Evolutionary conservation across 2,113 vertebrate species (phyloP), one percentile per base, ranked within the genome.

Genomic region (Campylomormyrus numenius): DNA sequence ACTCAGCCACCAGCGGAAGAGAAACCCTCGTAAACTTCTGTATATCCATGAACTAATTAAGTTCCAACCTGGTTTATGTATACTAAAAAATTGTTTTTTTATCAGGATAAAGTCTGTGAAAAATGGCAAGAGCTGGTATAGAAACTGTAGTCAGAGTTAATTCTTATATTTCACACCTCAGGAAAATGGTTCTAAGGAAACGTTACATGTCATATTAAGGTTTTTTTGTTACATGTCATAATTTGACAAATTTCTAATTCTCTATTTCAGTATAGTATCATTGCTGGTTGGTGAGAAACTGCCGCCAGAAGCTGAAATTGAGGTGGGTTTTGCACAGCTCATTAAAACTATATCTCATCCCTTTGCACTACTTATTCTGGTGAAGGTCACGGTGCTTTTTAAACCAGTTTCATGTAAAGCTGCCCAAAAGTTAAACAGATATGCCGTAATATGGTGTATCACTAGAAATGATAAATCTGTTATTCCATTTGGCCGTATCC

Each of bases 251-350:
- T 74, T 56, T 35, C 4, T 90, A 35, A 83, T 77, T 3, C 48
- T 88, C 56, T 91, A 77, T 80, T 31, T 74, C 88, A 99, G 98
- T 87, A 96, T 98, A 70, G 96, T 95, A 0, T 96, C 98, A 77
- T 93, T 99, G 90, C 94, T 99, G 62, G 98, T 98, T 8, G 98
- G 98, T 92, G 98, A 99, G 92, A 98, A 97, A 92, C 88, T 98
- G 50, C 97, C 97, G 45, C 91, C 94, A 50, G 95, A 96, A 0
- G 92, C 87, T 85, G 96, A 96, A 62, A 93, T 93, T 24, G 95
- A 96, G 91, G 96, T 96, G 92, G 89, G 93, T 66, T 4, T 13
- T 70, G 8, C 17, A 3, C 13, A 42, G 35, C 1, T 4, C 39
- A 39, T 15, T 77, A 77, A 77, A 77, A 10, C 31, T 13, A 1